Percentiles rank a stretch among this genome's conserved stretches.
Evolutionary conservation across 2,797 vertebrate genomes (phyloP).

Genomic region (Miichthys miiuy): DNA sequence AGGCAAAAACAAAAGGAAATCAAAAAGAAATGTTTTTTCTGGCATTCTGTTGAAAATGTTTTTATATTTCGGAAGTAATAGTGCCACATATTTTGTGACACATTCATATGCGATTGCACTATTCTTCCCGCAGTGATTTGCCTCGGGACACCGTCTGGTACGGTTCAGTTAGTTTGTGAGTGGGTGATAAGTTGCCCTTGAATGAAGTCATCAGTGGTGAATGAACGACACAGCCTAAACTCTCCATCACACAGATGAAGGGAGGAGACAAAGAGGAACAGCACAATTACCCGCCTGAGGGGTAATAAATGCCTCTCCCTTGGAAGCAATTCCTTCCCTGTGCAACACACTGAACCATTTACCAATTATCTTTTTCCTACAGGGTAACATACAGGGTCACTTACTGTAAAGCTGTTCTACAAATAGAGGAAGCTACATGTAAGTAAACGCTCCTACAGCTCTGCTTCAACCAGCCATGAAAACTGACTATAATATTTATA

Average conservation of each 20-base stretch:
- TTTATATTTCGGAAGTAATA: conserved; percentile 50
- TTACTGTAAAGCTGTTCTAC: conserved; percentile 67
- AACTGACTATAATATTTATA: conserved; percentile 18
- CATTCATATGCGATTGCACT: conserved; percentile 58
- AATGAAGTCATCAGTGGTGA: conserved; percentile 85
- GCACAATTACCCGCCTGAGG: conserved; percentile 83
- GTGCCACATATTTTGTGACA: conserved; percentile 56
- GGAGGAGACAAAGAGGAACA: conserved; percentile 84
- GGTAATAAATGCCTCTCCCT: conserved; percentile 82
- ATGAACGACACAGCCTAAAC: conserved; percentile 81
- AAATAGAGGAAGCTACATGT: conserved; percentile 52
- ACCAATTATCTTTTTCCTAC: conserved; percentile 79
- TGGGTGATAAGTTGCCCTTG: conserved; percentile 88
- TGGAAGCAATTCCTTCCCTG: conserved; percentile 73
- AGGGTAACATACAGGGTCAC: conserved; percentile 71
- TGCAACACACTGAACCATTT: conserved; percentile 72
- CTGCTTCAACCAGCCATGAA: conserved; percentile 23
- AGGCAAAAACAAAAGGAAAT: conserved; percentile 8
- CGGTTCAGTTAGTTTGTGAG: conserved; percentile 83
- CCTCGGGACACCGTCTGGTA: conserved; percentile 77
- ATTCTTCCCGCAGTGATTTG: conserved; percentile 76
- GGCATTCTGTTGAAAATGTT: conserved; percentile 42
- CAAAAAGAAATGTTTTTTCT: conserved; percentile 29
- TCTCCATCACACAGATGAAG: conserved; percentile 87
- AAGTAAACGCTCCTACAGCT: conserved; percentile 40